These are phyloP conservation scores for Tipula vernalis DNA, from an alignment of 2,888 invertebrate genomes.

Conservation along the genomic window DNA sequence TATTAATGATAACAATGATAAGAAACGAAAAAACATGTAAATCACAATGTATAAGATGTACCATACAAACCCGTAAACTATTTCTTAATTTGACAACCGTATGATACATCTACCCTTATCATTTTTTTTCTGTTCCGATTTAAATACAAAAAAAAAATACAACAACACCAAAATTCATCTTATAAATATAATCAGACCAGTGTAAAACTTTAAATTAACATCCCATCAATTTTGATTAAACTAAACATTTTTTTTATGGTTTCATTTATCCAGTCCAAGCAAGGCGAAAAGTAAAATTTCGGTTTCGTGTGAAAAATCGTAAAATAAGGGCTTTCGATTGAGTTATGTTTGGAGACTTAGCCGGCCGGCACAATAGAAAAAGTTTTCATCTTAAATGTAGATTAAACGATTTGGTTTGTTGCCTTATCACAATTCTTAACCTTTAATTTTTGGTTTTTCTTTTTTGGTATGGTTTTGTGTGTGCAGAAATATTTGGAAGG, in stretches of 20 bases:
- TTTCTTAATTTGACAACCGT: not conserved
- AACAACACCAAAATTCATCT: not conserved
- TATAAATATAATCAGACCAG: not conserved
- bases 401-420: too few species aligned
- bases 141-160: not conserved
- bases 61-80: not conserved
- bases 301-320: too few species aligned
- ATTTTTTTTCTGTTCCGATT: not conserved
- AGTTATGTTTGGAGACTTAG: too few species aligned
- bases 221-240: not conserved
- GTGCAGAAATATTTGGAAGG: too few species aligned
- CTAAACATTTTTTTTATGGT: not conserved
- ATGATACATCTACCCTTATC: not conserved
- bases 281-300: too few species aligned
- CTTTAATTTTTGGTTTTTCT: too few species aligned
- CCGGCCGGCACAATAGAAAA: too few species aligned
- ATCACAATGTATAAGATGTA: not conserved
- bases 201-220: not conserved
- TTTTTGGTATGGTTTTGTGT: too few species aligned
- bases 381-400: too few species aligned
- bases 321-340: too few species aligned
- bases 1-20: not conserved
- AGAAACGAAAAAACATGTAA: not conserved
- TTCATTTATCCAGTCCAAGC: too few species aligned
- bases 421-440: too few species aligned